Evolutionary conservation across 2,888 invertebrate species (phyloP).

Genomic region (Lochmaea capreae): DNA sequence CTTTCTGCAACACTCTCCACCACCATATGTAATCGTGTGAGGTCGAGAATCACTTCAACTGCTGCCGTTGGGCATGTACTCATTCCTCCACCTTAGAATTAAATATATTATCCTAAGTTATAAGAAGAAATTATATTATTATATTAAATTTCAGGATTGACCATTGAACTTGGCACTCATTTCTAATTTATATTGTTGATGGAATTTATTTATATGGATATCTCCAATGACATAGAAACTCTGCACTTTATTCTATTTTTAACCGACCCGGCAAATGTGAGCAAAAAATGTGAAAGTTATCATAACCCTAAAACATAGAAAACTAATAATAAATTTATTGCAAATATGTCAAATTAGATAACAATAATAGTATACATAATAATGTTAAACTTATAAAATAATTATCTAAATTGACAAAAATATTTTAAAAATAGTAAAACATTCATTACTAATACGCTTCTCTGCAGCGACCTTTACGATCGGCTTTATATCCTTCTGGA

Average conservation of each 20-base stretch:
- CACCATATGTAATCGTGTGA: no score
- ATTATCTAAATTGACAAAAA: not conserved
- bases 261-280: not conserved
- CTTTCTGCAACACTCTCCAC: no score
- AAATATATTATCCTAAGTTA: no score
- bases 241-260: not conserved
- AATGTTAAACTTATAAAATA: not conserved
- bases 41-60: no score
- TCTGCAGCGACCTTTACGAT: slow-evolving; percentile 15
- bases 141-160: no score
- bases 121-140: no score
- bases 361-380: not conserved
- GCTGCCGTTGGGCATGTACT: no score
- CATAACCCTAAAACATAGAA: not conserved
- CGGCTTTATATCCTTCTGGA: slow-evolving; percentile 19
- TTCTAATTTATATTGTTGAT: no score
- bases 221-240: no score
- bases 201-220: no score
- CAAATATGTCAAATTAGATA: not conserved
- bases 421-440: not conserved
- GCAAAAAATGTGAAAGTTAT: not conserved
- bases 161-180: no score
- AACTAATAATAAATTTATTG: not conserved
- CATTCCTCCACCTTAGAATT: no score
- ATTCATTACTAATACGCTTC: slow-evolving; percentile 11